Percentiles rank a stretch among this genome's conserved stretches.
phyloP scores from a whole-genome alignment of 2,888 invertebrate species.

The Lumbricus terrestris region DNA sequence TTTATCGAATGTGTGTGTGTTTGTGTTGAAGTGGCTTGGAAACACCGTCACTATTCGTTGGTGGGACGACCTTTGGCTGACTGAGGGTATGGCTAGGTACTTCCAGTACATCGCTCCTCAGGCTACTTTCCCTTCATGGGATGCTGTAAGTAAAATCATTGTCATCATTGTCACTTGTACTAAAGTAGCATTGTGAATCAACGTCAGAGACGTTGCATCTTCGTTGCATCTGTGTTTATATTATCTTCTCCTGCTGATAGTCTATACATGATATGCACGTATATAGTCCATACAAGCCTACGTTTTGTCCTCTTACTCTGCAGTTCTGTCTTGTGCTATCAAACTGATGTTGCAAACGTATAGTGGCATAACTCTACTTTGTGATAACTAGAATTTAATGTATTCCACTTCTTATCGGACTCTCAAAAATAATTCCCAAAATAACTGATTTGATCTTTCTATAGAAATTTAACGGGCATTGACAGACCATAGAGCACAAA shows the following conservation, averaged over 20 bases:
- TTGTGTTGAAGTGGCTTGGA: constrained; percentile 57
- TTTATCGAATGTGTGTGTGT: neutral
- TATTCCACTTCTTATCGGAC: neutral
- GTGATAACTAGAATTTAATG: too few relatives aligned
- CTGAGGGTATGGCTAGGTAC: constrained; percentile 71
- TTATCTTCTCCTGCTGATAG: too few relatives aligned
- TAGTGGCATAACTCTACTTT: too few relatives aligned
- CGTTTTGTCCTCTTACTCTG: too few relatives aligned
- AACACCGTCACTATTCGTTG: constrained; percentile 80
- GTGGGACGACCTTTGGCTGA: constrained; percentile 73
- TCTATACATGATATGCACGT: too few relatives aligned
- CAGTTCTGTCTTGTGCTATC: neutral
- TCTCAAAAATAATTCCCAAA: too few relatives aligned
- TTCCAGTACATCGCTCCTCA: constrained; percentile 72
- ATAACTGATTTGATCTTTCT: too few relatives aligned
- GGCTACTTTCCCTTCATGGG: constrained; percentile 75
- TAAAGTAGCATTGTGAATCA: neutral
- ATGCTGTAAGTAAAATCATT: constrained; percentile 44
- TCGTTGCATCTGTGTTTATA: too few relatives aligned
- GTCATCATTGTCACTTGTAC: neutral
- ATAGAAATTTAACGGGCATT: too few relatives aligned
- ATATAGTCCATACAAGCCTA: too few relatives aligned
- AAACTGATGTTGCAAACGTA: neutral
- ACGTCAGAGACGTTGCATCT: too few relatives aligned
- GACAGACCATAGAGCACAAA: too few relatives aligned